A percentile compares a stretch with the other conserved stretches of the same genome.
These are phyloP conservation scores for Drosophila tani DNA, from an alignment of 1,140 invertebrate genomes.

Conservation along the genomic window DNA sequence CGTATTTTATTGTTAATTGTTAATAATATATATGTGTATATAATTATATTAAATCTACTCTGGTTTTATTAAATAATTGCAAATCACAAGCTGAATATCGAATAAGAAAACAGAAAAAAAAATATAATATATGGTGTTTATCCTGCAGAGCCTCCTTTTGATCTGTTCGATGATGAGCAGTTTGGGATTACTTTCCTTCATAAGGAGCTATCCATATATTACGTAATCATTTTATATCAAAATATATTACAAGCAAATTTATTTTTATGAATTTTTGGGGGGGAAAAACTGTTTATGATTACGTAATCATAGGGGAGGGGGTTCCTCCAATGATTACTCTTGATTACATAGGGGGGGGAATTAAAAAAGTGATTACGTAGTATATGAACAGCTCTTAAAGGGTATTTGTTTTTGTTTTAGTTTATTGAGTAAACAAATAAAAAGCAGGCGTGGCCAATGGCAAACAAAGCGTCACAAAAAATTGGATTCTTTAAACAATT, in stretches of 20 bases:
- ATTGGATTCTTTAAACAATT: constrained; percentile 75
- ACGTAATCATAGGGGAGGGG: too few relatives aligned
- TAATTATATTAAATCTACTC: constrained; percentile 58
- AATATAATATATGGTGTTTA: constrained; percentile 9
- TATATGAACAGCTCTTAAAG: too few relatives aligned
- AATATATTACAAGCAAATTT: too few relatives aligned
- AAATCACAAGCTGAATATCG: constrained; percentile 81
- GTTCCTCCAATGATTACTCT: too few relatives aligned
- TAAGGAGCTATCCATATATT: too few relatives aligned
- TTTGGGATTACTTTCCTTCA: constrained; percentile 23
- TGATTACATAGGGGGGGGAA: too few relatives aligned
- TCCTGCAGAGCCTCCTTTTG: constrained; percentile 26
- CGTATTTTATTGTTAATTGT: constrained; percentile 72
- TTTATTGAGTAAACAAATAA: constrained; percentile 76
- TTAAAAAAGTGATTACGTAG: too few relatives aligned
- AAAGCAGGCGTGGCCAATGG: constrained; percentile 65
- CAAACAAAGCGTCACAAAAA: constrained; percentile 77
- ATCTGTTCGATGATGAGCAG: constrained; percentile 45
- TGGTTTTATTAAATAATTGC: constrained; percentile 73
- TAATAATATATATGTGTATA: constrained; percentile 62
- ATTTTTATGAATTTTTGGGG: too few relatives aligned
- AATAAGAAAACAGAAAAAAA: constrained; percentile 46
- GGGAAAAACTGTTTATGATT: too few relatives aligned
- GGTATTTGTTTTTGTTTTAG: constrained; percentile 13
- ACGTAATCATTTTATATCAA: too few relatives aligned